Base-by-base conservation (phyloP, 2,797 vertebrate species). In the Eidolon dupreanum region DNA sequence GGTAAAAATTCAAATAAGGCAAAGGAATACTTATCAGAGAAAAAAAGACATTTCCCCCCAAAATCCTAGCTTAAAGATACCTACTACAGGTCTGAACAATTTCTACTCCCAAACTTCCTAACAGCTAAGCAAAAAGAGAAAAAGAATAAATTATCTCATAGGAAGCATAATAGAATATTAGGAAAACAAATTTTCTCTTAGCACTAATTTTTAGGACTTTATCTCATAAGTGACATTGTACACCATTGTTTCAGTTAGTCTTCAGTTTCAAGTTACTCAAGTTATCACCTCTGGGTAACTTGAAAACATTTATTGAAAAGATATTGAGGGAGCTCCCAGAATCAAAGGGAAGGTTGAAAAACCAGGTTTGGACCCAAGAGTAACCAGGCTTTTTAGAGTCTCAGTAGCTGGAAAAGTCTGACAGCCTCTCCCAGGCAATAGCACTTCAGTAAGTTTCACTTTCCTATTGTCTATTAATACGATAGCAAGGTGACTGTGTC, bases 231-330 rank as follows among this genome's bases (percentile, higher is more conserved):
- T 57, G 13, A 77, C 2, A 49, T 19, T 13, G 19, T 7, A 19
- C 26, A 78, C 9, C 12, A 3, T 1, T 10, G 26, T 41, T 74
- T 95, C 51, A 6, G 16, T 49, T n/a, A 74, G 43, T 55, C n/a
- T 82, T 95, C 51, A 43, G 43, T 81, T 96, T 77, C 78, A 81
- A 78, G 78, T 2, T 49, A 43, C 49, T 74, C 73, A 88, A 94
- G 5, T 49, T 49, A 79, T 3, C 38, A 90, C 53, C 28, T 88
- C 51, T n/a, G 36, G 11, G 51, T 81, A 88, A 85, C 53, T 19
- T 68, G 46, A 82, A 24, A 46, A 8, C 43, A 70, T 57, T 59
- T 46, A 33, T 0, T 88, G 59, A 36, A 91, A 82, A 88, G 26
- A 28, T 77, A 9, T 0, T 26, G 5, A 55, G 43, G 74, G 22